Conservation (phyloP, 2,113 vertebrate species). For the Sinocyclocheilus maitianheensis region DNA sequence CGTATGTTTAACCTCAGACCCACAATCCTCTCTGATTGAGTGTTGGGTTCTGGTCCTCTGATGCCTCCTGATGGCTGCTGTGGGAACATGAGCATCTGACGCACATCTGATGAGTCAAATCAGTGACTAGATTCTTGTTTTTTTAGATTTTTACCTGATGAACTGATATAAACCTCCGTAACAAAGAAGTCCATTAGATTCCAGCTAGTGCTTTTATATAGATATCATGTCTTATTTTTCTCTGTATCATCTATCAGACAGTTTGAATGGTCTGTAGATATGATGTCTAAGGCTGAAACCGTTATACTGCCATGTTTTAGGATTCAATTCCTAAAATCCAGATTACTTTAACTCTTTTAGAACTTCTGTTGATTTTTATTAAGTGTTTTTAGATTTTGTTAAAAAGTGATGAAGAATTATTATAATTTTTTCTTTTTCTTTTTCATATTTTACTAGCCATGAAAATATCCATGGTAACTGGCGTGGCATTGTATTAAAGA, state of each 20-base stretch:
- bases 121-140: neutral
- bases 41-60: neutral
- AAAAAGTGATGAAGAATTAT: no score
- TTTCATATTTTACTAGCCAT: neutral
- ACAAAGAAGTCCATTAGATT: neutral
- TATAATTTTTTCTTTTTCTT: no score
- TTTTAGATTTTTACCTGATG: neutral
- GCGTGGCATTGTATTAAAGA: no score
- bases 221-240: no score
- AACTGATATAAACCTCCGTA: neutral
- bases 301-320: neutral
- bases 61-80: slow-evolving; percentile 48
- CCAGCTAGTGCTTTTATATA: neutral
- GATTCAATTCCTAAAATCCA: neutral
- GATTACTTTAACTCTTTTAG: neutral
- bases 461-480: neutral
- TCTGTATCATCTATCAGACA: neutral
- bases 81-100: neutral
- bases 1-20: neutral
- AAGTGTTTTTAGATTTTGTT: neutral
- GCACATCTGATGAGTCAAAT: neutral
- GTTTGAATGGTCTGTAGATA: neutral
- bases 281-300: neutral
- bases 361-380: neutral
- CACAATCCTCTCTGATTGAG: neutral